Evolutionary conservation across 2,888 invertebrate species (phyloP).

Genomic region (Microctonus aethiopoides): DNA sequence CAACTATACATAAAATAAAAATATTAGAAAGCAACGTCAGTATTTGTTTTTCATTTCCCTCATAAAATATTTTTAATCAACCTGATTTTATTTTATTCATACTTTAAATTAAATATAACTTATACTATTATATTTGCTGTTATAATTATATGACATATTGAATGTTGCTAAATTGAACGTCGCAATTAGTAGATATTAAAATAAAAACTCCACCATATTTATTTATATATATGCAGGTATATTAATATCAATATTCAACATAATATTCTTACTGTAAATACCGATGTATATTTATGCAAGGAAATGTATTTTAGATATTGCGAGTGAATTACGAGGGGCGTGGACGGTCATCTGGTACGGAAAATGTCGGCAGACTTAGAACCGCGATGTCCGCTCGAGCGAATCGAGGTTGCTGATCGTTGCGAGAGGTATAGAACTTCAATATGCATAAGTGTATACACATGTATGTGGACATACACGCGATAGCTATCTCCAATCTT

Average conservation of each 20-base stretch:
- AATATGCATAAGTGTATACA: background rate
- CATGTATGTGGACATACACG: slow-evolving; percentile 9
- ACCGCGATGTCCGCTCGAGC: slow-evolving; percentile 30
- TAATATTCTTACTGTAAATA: no score
- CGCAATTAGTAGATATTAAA: no score
- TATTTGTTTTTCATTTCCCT: background rate
- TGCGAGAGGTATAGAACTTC: slow-evolving; percentile 7
- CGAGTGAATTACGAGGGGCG: slow-evolving; percentile 31
- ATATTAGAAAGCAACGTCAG: background rate
- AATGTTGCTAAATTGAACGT: no score
- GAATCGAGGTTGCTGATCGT: slow-evolving; percentile 34
- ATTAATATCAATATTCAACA: no score
- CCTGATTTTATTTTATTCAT: no score
- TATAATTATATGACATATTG: no score
- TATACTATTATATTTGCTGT: no score
- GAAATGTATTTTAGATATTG: no score
- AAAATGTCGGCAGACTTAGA: slow-evolving; percentile 31
- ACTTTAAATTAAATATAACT: no score
- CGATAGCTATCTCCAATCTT: slow-evolving; percentile 25
- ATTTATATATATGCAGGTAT: no score
- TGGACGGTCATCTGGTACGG: slow-evolving; percentile 27
- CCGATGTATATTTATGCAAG: no score
- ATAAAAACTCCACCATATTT: no score
- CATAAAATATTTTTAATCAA: background rate
- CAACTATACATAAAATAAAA: background rate